Evolutionary conservation across 2,888 invertebrate species (phyloP).

Genomic region (Cheilosia impressa): DNA sequence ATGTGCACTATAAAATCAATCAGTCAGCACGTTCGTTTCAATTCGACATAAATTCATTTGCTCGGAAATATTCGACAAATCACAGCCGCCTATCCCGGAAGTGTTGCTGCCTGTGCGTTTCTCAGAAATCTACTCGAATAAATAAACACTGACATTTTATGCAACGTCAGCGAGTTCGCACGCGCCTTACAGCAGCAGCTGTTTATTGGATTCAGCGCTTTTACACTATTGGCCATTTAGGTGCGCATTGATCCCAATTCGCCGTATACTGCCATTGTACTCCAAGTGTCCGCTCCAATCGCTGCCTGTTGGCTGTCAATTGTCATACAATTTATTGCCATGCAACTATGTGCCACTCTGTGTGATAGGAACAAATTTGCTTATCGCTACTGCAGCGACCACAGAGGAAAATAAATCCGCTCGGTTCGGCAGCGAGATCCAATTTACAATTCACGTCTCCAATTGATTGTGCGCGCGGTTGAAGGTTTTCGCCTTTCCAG

Average conservation of each 20-base stretch:
- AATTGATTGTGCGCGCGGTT: conserved; percentile 48
- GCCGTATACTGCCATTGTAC: conserved; percentile 22
- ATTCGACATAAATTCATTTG: conserved; percentile 18
- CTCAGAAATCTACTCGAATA: conserved; percentile 43
- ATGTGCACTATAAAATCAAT: not conserved
- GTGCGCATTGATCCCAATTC: conserved; percentile 64
- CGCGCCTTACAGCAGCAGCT: conserved; percentile 35
- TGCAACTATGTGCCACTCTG: conserved; percentile 14
- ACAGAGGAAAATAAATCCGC: conserved; percentile 43
- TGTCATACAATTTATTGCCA: conserved; percentile 59
- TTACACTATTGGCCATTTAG: conserved; percentile 38
- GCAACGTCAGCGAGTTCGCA: conserved; percentile 41
- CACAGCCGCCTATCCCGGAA: conserved; percentile 43
- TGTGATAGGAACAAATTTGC: conserved; percentile 60
- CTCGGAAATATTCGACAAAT: conserved; percentile 22
- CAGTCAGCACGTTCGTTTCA: not conserved
- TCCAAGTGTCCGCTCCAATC: conserved; percentile 34
- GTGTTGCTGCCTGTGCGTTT: conserved; percentile 35
- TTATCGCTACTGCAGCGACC: conserved; percentile 59
- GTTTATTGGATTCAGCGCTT: conserved; percentile 25
- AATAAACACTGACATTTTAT: conserved; percentile 45
- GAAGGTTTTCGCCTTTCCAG: conserved; percentile 24
- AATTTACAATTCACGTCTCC: conserved; percentile 42
- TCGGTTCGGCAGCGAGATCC: conserved; percentile 21
- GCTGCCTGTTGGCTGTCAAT: conserved; percentile 9